Conservation (phyloP, 2,888 invertebrate species). For the Tridacna crocea region DNA sequence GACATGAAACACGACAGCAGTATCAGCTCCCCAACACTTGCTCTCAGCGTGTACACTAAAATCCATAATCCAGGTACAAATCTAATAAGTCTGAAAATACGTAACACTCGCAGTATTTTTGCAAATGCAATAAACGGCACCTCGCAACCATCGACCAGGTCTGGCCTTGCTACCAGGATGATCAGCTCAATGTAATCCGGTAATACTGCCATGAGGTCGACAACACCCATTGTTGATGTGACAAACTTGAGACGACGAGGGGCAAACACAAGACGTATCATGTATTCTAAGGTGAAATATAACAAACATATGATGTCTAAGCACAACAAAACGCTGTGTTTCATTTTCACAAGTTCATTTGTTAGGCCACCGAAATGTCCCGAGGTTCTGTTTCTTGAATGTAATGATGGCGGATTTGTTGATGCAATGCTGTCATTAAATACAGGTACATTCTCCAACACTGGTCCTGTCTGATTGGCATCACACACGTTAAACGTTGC, state of each 20-base stretch:
- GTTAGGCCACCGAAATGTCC: neutral
- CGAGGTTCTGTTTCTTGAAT: neutral
- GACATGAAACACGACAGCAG: conserved; percentile 77
- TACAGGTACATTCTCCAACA: neutral
- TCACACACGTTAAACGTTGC: conserved; percentile 20
- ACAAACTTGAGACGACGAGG: conserved; percentile 48
- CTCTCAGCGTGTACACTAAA: conserved; percentile 78
- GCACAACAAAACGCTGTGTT: conserved; percentile 52
- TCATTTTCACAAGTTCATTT: neutral
- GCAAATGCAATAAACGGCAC: conserved; percentile 69
- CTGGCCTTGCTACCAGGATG: conserved; percentile 56
- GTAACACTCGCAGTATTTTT: conserved; percentile 72
- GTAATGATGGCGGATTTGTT: neutral
- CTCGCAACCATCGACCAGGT: conserved; percentile 36
- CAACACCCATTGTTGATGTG: conserved; percentile 58
- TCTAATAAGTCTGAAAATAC: conserved; percentile 77
- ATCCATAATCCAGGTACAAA: conserved; percentile 80
- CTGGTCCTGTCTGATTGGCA: neutral
- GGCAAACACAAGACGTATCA: conserved; percentile 48
- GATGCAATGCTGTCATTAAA: neutral
- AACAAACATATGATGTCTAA: conserved; percentile 62
- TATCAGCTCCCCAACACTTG: conserved; percentile 77
- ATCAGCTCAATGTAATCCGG: conserved; percentile 76
- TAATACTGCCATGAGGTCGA: conserved; percentile 67
- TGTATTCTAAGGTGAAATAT: conserved; percentile 66